Percentiles rank a stretch among this genome's conserved stretches.
phyloP scores from a whole-genome alignment of 2,797 vertebrate genomes.

The Malacoraja senta region DNA sequence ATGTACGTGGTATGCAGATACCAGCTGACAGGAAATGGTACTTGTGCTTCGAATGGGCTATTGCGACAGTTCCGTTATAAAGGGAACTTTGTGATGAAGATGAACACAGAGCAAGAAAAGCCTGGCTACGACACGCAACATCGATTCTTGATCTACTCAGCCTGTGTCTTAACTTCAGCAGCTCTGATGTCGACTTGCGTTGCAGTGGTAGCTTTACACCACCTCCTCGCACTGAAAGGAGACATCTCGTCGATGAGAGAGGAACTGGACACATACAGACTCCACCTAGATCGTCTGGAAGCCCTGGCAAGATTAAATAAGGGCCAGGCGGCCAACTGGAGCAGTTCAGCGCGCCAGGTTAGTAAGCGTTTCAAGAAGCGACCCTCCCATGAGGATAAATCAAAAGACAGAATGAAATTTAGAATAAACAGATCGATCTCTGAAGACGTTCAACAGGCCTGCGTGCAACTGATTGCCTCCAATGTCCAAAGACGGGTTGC shows the following conservation, averaged over 20 bases:
- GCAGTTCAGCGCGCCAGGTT: not conserved
- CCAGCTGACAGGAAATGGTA: slow-evolving; percentile 31
- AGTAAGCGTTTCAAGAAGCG: not conserved
- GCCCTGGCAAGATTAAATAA: slow-evolving; percentile 22
- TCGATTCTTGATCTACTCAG: slow-evolving; percentile 52
- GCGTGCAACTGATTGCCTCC: slow-evolving; percentile 82
- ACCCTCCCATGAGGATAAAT: not conserved
- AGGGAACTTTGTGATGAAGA: not conserved
- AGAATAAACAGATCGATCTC: not conserved
- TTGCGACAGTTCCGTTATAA: not conserved
- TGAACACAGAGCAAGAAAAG: not conserved
- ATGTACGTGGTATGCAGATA: not conserved
- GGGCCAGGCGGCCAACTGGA: not conserved
- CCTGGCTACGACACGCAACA: not conserved
- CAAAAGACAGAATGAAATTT: not conserved
- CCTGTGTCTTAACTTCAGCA: slow-evolving; percentile 61
- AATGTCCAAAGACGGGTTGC: slow-evolving; percentile 63
- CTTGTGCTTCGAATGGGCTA: not conserved
- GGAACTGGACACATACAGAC: slow-evolving; percentile 49
- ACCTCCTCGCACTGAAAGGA: slow-evolving; percentile 68
- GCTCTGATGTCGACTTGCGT: slow-evolving; percentile 72
- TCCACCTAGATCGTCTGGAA: slow-evolving; percentile 20
- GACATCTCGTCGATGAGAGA: slow-evolving; percentile 72
- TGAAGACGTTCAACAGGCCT: slow-evolving; percentile 69
- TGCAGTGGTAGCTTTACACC: slow-evolving; percentile 70